Base-by-base conservation (phyloP, 2,888 invertebrate species). In the Epistrophe eligans region DNA sequence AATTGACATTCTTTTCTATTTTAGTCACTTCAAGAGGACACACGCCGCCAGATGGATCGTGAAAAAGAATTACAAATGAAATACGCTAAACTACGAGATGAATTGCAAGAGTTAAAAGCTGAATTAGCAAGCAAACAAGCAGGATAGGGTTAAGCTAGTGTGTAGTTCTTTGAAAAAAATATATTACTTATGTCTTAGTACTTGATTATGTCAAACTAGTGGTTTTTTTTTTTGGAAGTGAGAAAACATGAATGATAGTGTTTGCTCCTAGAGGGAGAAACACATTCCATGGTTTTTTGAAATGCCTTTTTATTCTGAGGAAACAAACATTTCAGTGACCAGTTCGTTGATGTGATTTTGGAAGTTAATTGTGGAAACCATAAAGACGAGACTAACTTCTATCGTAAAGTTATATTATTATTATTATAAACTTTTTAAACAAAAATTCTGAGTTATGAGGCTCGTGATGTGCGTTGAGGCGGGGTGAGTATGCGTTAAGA, bases 11-110 rank as follows among this genome's bases (percentile, higher is more conserved):
- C 43, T 28, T 24, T 45, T 19, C 50, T 70, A 58, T 66, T 32
- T 60, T 93, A 97, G 96, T 96, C 97, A 0, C 93, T 99, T 85
- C 97, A 97, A 74, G 98, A 98, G 91, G 99, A 99, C 92, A 98
- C 99, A 1, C 96, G 95, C 84, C 94, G 98, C 74, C 99, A 99
- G 93, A 97, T 96, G 90, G 98, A 98, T 88, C 94, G 99, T 77
- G 99, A 99, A 92, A 97, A 96, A 90, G 95, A 95, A 79, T 93
- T 99, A 66, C 99, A 99, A 93, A 95, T 95, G 84, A 95, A 95
- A 89, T 99, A 96, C 91, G 95, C 96, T 0, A 95, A 96, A 87
- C 94, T 98, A 0, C 95, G 96, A 89, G 94, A 95, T 4, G 95
- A 96, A 89, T 90, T 95, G 10, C 94, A 94, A 89, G 93, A 94